phyloP scores from a whole-genome alignment of 2,797 vertebrate genomes.

The Molossus molossus region DNA sequence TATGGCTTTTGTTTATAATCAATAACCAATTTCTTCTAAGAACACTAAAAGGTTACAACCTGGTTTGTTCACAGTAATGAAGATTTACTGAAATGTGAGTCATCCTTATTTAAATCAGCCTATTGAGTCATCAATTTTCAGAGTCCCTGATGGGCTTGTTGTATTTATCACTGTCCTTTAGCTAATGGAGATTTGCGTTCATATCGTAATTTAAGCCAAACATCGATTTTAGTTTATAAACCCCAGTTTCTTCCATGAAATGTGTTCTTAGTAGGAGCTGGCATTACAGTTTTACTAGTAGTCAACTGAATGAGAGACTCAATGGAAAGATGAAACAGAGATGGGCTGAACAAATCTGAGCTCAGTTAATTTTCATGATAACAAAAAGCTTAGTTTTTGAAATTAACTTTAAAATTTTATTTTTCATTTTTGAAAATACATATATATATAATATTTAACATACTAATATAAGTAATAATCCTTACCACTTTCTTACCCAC shows the following conservation, averaged over 20 bases:
- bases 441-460: background rate
- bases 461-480: background rate
- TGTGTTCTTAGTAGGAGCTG: background rate
- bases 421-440: background rate
- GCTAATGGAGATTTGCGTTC: constrained; percentile 69
- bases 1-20: constrained; percentile 76
- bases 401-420: background rate
- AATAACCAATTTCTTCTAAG: constrained; percentile 80
- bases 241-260: background rate
- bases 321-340: background rate
- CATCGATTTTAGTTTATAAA: constrained; percentile 54
- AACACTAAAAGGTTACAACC: constrained; percentile 69
- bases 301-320: background rate
- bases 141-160: constrained; percentile 33
- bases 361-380: background rate
- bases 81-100: constrained; percentile 72
- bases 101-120: constrained; percentile 71
- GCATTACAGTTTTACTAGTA: background rate
- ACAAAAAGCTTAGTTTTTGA: background rate
- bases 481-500: background rate
- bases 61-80: constrained; percentile 73
- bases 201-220: constrained; percentile 57
- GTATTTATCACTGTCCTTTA: constrained; percentile 70
- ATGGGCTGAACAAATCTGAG: background rate
- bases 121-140: constrained; percentile 68